A percentile compares a stretch with the other conserved stretches of the same genome.
phyloP scores from a whole-genome alignment of 1,140 invertebrate species.

The Drosophila sechellia region DNA sequence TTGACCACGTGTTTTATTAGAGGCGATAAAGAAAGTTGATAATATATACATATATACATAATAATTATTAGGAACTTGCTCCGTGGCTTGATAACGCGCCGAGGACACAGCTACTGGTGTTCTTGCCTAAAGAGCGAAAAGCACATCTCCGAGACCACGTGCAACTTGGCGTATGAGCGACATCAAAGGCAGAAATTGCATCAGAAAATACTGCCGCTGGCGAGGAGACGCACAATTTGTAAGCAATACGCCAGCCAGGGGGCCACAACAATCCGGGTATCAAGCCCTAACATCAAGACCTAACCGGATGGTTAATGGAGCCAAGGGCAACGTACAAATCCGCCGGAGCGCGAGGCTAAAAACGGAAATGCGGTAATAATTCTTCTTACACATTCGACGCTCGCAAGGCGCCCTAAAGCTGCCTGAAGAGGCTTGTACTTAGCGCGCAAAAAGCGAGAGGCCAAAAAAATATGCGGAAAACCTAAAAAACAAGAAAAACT shows the following conservation, averaged over 20 bases:
- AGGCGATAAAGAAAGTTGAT: no score
- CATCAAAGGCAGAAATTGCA: slow-evolving; percentile 46
- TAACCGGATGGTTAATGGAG: slow-evolving; percentile 52
- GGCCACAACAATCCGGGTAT: slow-evolving; percentile 25
- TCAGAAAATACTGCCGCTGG: slow-evolving; percentile 50
- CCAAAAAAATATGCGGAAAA: slow-evolving; percentile 16
- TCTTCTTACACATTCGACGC: slow-evolving; percentile 63
- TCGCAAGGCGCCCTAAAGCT: slow-evolving; percentile 40
- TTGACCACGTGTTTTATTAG: neutral
- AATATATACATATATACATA: no score
- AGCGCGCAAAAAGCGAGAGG: slow-evolving; percentile 4
- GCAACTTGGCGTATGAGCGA: slow-evolving; percentile 74
- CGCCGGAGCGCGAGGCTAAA: slow-evolving; percentile 15
- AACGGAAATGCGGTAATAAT: slow-evolving; percentile 68
- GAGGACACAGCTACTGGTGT: neutral
- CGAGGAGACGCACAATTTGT: slow-evolving; percentile 62
- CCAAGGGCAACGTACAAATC: slow-evolving; percentile 62
- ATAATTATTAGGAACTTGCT: no score
- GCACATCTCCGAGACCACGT: slow-evolving; percentile 28
- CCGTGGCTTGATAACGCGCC: neutral
- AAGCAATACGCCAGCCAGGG: slow-evolving; percentile 52
- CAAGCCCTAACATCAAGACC: slow-evolving; percentile 42
- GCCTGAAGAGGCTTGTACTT: slow-evolving; percentile 38
- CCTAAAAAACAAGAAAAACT: slow-evolving; percentile 17
- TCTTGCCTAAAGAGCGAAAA: neutral